phyloP scores from a whole-genome alignment of 2,113 vertebrate genomes.

The Saccopteryx bilineata region DNA sequence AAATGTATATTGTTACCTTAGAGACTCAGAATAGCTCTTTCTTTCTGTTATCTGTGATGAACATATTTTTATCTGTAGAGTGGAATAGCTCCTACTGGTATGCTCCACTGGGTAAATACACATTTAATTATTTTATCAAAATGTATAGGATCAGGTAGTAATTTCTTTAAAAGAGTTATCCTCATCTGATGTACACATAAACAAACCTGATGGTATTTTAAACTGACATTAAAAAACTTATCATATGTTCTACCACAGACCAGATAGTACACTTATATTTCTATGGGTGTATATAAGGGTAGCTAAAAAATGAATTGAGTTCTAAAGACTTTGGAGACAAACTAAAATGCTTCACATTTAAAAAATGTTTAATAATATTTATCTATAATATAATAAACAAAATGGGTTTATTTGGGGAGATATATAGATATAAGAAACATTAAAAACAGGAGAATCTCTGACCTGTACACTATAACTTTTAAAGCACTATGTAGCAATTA shows the following conservation, averaged over 20 bases:
- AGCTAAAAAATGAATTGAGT: slow-evolving; percentile 4
- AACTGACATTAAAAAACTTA: background rate
- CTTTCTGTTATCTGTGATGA: slow-evolving; percentile 62
- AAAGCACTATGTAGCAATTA: slow-evolving; percentile 36
- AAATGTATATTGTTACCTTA: slow-evolving; percentile 68
- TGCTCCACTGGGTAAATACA: slow-evolving; percentile 51
- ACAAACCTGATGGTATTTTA: background rate
- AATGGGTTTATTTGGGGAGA: background rate
- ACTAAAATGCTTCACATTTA: background rate
- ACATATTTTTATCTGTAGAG: slow-evolving; percentile 54
- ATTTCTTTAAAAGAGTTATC: slow-evolving; percentile 30
- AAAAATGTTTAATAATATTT: background rate
- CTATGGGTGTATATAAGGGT: background rate
- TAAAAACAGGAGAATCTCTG: background rate
- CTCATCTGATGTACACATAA: background rate
- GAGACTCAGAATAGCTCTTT: slow-evolving; percentile 61
- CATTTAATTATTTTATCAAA: slow-evolving; percentile 71
- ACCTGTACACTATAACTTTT: slow-evolving; percentile 10
- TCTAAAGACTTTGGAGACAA: background rate
- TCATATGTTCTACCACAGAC: slow-evolving; percentile 34
- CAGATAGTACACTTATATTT: background rate
- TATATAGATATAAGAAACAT: background rate
- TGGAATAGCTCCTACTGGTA: slow-evolving; percentile 23
- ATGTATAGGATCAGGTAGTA: slow-evolving; percentile 63
- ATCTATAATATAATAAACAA: slow-evolving; percentile 42